A percentile compares a stretch with the other conserved stretches of the same genome.
These are phyloP conservation scores for Eudorcas thomsonii DNA, from an alignment of 2,113 vertebrate species.

Conservation along the genomic window DNA sequence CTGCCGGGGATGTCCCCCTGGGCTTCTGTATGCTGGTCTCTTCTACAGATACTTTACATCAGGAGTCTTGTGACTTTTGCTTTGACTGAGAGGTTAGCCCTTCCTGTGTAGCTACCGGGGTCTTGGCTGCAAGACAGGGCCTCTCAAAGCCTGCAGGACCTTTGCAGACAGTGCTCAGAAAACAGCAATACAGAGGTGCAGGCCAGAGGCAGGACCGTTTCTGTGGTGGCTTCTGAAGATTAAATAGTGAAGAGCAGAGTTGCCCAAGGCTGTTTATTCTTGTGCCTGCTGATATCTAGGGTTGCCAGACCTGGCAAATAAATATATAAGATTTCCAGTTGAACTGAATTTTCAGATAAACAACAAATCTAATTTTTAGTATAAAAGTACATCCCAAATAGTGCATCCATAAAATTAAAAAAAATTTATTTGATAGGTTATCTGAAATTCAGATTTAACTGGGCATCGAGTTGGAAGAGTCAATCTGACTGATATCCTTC, in stretches of 20 bases:
- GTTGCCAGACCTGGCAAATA: neutral
- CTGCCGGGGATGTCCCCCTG: neutral
- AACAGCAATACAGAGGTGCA: rapidly evolving
- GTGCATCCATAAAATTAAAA: neutral
- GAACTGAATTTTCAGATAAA: neutral
- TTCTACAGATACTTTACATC: neutral
- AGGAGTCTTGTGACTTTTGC: neutral
- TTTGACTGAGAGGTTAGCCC: neutral
- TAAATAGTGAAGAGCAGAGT: neutral
- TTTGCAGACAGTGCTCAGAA: neutral
- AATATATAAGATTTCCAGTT: neutral
- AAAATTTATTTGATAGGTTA: neutral
- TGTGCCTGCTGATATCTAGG: neutral
- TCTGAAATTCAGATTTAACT: neutral
- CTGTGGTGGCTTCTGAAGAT: neutral
- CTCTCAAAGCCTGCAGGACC: neutral
- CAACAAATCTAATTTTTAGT: neutral
- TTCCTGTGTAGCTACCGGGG: neutral
- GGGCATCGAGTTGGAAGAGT: neutral
- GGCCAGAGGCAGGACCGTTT: neutral
- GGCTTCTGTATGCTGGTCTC: neutral
- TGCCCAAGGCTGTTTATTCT: too few species aligned
- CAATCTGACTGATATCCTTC: rapidly evolving
- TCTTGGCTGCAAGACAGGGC: neutral
- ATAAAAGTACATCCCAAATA: neutral